These are phyloP conservation scores for Phaedon cochleariae DNA, from an alignment of 2,888 invertebrate genomes.

Conservation along the genomic window DNA sequence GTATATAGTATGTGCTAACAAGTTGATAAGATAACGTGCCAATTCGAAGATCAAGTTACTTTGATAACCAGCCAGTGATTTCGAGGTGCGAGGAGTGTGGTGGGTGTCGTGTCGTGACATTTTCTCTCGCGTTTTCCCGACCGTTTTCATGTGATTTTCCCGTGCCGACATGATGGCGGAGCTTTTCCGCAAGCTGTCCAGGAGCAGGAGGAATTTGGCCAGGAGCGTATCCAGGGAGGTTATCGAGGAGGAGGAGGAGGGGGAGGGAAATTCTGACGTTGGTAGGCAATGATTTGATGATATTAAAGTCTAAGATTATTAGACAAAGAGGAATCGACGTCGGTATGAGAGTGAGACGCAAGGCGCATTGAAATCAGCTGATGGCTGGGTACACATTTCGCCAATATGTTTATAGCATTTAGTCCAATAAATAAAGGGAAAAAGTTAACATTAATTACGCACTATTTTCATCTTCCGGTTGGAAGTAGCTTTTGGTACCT, in stretches of 20 bases:
- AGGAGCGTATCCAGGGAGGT: conserved; percentile 37
- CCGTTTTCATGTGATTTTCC: conserved; percentile 9
- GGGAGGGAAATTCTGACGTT: conserved; percentile 10
- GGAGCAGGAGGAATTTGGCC: conserved; percentile 39
- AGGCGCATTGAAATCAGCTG: no score
- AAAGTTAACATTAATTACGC: no score
- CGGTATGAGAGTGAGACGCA: no score
- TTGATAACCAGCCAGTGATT: no score
- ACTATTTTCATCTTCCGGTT: no score
- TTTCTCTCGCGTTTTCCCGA: conserved; percentile 5
- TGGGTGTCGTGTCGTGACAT: conserved; percentile 11
- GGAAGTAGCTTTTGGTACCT: no score
- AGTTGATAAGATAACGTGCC: conserved; percentile 13
- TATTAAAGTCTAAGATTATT: no score
- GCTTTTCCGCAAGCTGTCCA: conserved; percentile 43
- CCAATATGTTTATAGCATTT: no score
- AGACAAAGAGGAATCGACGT: no score
- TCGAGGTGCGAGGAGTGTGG: no score
- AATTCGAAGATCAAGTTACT: conserved; percentile 17
- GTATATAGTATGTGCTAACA: not conserved
- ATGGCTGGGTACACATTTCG: no score
- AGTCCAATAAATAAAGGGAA: no score
- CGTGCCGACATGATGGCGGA: conserved; percentile 34
- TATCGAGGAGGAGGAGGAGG: conserved; percentile 33
- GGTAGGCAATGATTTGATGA: conserved; percentile 21